Conservation (phyloP, 2,888 invertebrate species). For the Oeneis ivallda region DNA sequence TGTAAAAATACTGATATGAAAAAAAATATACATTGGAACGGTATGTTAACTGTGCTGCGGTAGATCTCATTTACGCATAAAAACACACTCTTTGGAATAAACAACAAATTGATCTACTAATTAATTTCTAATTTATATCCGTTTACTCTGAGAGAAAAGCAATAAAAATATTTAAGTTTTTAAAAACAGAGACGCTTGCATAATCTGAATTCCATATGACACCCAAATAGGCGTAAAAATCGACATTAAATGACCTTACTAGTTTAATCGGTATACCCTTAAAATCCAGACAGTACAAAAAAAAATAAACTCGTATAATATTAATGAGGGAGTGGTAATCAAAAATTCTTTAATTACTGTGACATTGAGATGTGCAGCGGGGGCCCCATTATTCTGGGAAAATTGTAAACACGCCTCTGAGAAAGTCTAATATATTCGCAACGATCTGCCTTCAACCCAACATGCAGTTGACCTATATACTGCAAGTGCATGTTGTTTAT, state of each 20-base stretch:
- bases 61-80: too few relatives aligned
- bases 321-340: constrained; percentile 35
- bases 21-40: too few relatives aligned
- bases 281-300: constrained; percentile 4
- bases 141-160: too few relatives aligned
- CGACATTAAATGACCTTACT: background rate
- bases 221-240: too few relatives aligned
- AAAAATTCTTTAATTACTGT: constrained; percentile 36
- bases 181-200: too few relatives aligned
- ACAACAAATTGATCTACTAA: too few relatives aligned
- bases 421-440: constrained; percentile 39
- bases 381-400: constrained; percentile 35
- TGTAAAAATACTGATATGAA: too few relatives aligned
- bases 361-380: constrained; percentile 34
- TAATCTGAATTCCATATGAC: too few relatives aligned
- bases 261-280: background rate
- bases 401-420: constrained; percentile 35
- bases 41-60: too few relatives aligned
- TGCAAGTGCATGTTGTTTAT: constrained; percentile 42
- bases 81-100: too few relatives aligned
- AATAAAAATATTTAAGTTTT: too few relatives aligned
- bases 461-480: constrained; percentile 42
- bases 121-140: too few relatives aligned
- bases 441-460: constrained; percentile 37
- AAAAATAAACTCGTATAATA: constrained; percentile 10